Conservation (phyloP, 2,888 invertebrate genomes). For the Pseudeuparius sepicola region DNA sequence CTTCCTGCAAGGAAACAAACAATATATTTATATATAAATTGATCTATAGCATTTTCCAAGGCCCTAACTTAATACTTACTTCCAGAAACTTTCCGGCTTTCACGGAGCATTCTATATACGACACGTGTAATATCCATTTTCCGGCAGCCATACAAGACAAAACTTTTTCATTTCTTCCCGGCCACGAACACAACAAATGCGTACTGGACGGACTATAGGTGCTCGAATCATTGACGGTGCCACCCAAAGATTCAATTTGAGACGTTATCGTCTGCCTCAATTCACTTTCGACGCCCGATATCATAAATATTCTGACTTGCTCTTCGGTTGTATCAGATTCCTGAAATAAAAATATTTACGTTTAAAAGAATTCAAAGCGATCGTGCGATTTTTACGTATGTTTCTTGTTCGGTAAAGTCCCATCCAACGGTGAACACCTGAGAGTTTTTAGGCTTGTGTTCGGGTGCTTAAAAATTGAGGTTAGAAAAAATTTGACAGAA, state of each 20-base stretch:
- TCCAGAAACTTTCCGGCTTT: conserved; percentile 51
- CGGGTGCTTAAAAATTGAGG: too few species aligned
- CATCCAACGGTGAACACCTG: conserved; percentile 63
- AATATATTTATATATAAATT: too few species aligned
- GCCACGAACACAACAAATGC: conserved; percentile 67
- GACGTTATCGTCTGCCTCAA: conserved; percentile 23
- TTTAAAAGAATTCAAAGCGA: too few species aligned
- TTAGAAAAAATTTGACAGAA: too few species aligned
- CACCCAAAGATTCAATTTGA: conserved; percentile 43
- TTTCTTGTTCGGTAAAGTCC: conserved; percentile 47
- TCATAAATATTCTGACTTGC: conserved; percentile 33
- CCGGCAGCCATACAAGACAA: conserved; percentile 79
- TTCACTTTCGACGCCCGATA: conserved; percentile 32
- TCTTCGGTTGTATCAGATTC: conserved; percentile 1
- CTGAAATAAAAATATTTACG: neutral
- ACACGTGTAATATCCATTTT: conserved; percentile 77
- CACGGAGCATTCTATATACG: conserved; percentile 62
- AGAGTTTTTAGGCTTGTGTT: too few species aligned
- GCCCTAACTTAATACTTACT: too few species aligned
- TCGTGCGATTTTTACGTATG: conserved; percentile 8
- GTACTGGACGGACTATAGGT: conserved; percentile 55
- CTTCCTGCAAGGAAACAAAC: too few species aligned
- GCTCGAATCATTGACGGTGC: conserved; percentile 46
- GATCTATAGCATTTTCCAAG: too few species aligned
- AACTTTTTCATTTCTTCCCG: conserved; percentile 78